Evolutionary conservation across 2,113 vertebrate species (phyloP).

Genomic region (Cranoglanis bouderius): DNA sequence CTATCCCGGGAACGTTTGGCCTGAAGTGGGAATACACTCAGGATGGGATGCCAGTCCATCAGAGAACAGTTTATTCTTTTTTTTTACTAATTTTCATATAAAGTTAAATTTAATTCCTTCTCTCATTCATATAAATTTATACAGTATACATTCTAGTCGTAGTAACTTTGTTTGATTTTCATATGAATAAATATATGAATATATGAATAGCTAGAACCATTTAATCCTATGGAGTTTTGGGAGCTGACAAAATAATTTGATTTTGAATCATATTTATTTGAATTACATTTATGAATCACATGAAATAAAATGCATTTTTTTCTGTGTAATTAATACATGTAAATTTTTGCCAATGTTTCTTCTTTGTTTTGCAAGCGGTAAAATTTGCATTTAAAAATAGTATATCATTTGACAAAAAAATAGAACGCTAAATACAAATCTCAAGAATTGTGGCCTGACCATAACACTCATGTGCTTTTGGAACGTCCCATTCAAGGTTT

Average conservation of each 20-base stretch:
- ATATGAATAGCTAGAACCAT: not conserved
- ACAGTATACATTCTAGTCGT: not conserved
- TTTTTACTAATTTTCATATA: not conserved
- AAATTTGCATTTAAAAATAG: not conserved
- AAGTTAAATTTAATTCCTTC: not conserved
- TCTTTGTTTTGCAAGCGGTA: not conserved
- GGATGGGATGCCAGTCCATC: not conserved
- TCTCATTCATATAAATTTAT: not conserved
- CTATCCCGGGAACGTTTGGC: not conserved
- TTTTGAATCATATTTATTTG: not conserved
- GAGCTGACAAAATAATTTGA: not conserved
- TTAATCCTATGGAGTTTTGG: not conserved
- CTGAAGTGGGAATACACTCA: not conserved
- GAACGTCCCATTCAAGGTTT: not conserved
- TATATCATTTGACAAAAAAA: not conserved
- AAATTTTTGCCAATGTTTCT: not conserved
- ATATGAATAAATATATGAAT: no score
- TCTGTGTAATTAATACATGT: not conserved
- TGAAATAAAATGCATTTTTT: not conserved
- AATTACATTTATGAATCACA: not conserved
- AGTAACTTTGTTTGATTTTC: not conserved
- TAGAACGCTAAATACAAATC: not conserved
- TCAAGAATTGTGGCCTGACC: not conserved
- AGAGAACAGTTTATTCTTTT: not conserved
- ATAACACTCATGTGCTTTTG: not conserved